Base-by-base conservation (phyloP, 37 sponge, comb jelly and placozoan species). In the Petrosia ficiformis region DNA sequence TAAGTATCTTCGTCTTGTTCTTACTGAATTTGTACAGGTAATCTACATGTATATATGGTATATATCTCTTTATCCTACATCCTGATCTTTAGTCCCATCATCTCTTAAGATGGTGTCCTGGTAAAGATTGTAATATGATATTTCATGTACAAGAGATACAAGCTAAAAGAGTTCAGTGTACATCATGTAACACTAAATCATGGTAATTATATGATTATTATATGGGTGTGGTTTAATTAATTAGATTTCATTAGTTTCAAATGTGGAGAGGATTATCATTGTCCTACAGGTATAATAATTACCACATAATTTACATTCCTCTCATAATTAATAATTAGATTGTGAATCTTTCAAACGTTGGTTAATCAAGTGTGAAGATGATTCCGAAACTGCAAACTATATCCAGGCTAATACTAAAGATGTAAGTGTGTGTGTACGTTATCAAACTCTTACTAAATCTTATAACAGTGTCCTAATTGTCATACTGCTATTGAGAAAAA, bases 311-410 rank as follows among this genome's bases (percentile, higher is more conserved):
- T 44, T 30, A 39, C 34, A 26, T 25, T 38, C n/a, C n/a, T 39
- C 24, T 68, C 24, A 24, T 29, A 25, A 31, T 29, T 38, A 26
- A 36, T 5, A n/a, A 8, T 11, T 72, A 78, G 83, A 76, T 36
- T 92, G 93, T 57, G 84, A 83, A 0, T 59, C 78, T 19, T 72
- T 90, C 30, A 75, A 82, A 56, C 75, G 4, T 37, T 94, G 95
- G 95, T 44, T 84, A 42, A 59, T 34, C 34, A 94, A 94, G 63
- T 90, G 91, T 58, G 70, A 72, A 36, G 95, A 94, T 38, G 95
- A 94, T 44, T 87, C 91, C 5, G 95, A 94, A 57, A 94, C 91
- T 26, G 87, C 91, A 24, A 77, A 94, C 67, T 94, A 94, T 82
- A 94, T 94, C 77, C 38, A 42, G 0, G 88, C 91, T 44, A 94